Base-by-base conservation (phyloP, 2,888 invertebrate genomes). In the Sphaerophoria taeniata region DNA sequence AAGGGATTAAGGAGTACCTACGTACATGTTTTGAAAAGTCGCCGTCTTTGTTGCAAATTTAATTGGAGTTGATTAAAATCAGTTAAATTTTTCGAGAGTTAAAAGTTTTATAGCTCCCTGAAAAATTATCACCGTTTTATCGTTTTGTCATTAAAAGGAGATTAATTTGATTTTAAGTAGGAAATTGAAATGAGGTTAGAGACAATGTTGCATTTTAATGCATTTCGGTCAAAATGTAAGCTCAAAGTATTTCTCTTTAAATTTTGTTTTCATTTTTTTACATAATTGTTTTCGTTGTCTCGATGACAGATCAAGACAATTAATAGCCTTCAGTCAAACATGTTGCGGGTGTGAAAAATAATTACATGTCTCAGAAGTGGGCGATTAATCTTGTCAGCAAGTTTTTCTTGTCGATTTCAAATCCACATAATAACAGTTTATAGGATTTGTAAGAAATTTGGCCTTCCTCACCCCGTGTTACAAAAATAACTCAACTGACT, bases 261-360 rank as follows among this genome's bases (percentile, higher is more conserved):
- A 43, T 55, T 31, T 34, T n/a, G 9, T 5, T 0, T 75, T 75
- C 51, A 3, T 4, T 43, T 5, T 43, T 43, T 43, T 56, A 14
- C 9, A 6, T 6, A 76, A 84, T 76, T 63, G 63, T 65, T 49
- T 84, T 83, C 75, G 76, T 81, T 85, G 85, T 73, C 24, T 76
- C 85, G 85, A 76, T 81, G 81, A 85, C 77, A 85, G 81, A 76
- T 71, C 61, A 47, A 65, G 45, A 31, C 43, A 75, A 12, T 6
- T 43, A 60, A 56, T 55, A 58, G 33, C 75, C 56, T 65, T 39
- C 6, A 43, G 81, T 63, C 47, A 65, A 73, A 77, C 76, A 81
- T 85, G 85, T 81, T 85, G 81, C 77, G 74, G 85, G 73, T 85
- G 85, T 77, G 49, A 70, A 80, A 74, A 69, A 61, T 72, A 80